Base-by-base conservation (phyloP, 2,113 vertebrate genomes). In the Heterotis niloticus region DNA sequence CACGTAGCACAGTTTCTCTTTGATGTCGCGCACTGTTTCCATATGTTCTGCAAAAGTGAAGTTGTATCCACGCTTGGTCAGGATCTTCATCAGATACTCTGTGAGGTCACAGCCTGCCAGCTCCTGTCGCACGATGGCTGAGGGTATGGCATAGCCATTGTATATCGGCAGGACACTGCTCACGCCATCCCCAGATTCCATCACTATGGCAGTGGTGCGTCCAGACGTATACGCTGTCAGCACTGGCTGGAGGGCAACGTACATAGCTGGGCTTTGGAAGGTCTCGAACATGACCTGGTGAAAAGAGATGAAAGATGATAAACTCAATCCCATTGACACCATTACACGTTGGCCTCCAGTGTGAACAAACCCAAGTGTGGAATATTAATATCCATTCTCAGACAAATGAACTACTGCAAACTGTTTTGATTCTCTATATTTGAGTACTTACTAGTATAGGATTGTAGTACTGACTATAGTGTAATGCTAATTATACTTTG, bases 1-100 rank as follows among this genome's bases (percentile, higher is more conserved):
- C 1, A 94, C 94, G 0, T 94, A 94, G 81, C 90, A 93, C 84
- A 94, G 79, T 60, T 94, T 94, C 86, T 94, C 93, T 84, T 93
- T 95, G 84, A 94, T 94, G 80, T 94, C 94, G 0, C 93, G 88
- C 79, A 62, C 59, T 4, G 51, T 5, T 23, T 44, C 10, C 4
- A 1, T 23, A 4, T 71, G 7, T 20, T 1, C 89, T 79, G 80
- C 88, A 64, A 86, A 87, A 78, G 88, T 90, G 87, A 90, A 90
- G 79, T 86, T 91, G 79, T 90, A 89, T 81, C 88, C 88, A 72
- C 87, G 76, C 51, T 92, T 88, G 10, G 89, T 90, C 75, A 91
- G 79, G 80, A 87, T 94, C 91, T 93, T 94, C 92, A 94, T 94
- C 91, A 71, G 68, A 10, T 23, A 52, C 11, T 71, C 20, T 12